A percentile compares a stretch with the other conserved stretches of the same genome.
Evolutionary conservation across 2,113 vertebrate species (phyloP).

Genomic region (Centrocercus urophasianus): DNA sequence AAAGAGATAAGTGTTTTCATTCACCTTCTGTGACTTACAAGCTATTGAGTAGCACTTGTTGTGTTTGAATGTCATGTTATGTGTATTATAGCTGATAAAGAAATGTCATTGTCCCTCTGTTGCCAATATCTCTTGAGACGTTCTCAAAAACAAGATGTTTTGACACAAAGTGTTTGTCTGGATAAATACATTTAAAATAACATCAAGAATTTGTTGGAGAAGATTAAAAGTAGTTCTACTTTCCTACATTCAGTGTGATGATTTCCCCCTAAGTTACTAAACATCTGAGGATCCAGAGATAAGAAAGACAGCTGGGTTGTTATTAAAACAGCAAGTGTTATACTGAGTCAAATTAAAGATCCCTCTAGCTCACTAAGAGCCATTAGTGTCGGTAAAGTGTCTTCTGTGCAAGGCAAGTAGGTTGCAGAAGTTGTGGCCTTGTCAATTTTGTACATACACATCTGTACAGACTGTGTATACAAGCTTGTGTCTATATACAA

Average conservation of each 20-base stretch:
- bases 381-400: not conserved
- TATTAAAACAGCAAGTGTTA: not conserved
- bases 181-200: slow-evolving; percentile 36
- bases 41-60: slow-evolving; percentile 71
- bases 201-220: not conserved
- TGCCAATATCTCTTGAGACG: slow-evolving; percentile 50
- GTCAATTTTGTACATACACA: not conserved
- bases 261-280: not conserved
- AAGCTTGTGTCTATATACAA: not conserved
- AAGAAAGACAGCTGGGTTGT: not conserved
- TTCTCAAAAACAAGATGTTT: slow-evolving; percentile 51
- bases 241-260: not conserved
- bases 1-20: slow-evolving; percentile 70
- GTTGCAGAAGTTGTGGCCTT: not conserved
- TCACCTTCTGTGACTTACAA: slow-evolving; percentile 72
- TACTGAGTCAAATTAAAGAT: not conserved
- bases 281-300: not conserved
- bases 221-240: not conserved
- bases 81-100: slow-evolving; percentile 61
- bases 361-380: not conserved
- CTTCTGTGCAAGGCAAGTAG: not conserved
- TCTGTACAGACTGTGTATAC: not conserved
- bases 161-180: slow-evolving; percentile 37
- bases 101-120: slow-evolving; percentile 68
- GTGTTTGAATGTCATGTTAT: slow-evolving; percentile 71